Conservation (phyloP, 2,888 invertebrate genomes). For the Hyposoter dolosus region DNA sequence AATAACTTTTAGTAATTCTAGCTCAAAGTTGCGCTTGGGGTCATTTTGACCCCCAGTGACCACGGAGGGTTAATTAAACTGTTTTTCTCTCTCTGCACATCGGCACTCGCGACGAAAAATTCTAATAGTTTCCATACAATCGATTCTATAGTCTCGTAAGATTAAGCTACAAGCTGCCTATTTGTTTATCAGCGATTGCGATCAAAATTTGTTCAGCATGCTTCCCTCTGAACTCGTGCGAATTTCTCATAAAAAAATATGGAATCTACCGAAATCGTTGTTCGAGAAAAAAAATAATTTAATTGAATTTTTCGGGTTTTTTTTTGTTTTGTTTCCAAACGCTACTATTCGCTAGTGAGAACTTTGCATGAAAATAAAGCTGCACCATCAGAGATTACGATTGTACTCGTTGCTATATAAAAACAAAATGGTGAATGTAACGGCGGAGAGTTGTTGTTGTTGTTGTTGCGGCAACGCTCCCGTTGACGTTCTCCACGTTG, state of each 20-base stretch:
- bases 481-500: constrained; percentile 13
- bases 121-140: neutral
- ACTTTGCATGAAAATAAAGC: constrained; percentile 58
- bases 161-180: neutral
- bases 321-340: neutral
- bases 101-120: neutral
- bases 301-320: constrained; percentile 14
- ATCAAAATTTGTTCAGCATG: neutral
- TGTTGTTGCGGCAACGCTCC: too few relatives aligned
- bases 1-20: too few relatives aligned
- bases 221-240: neutral
- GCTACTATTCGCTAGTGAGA: constrained; percentile 30
- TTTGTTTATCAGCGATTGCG: neutral
- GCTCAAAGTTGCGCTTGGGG: too few relatives aligned
- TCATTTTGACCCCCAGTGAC: too few relatives aligned
- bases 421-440: constrained; percentile 22
- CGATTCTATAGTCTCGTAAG: neutral
- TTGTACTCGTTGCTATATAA: constrained; percentile 37
- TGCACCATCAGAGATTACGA: constrained; percentile 39
- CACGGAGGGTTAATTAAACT: neutral
- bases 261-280: neutral
- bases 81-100: neutral
- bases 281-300: neutral
- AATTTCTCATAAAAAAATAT: neutral
- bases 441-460: constrained; percentile 10